Evolutionary conservation across 2,888 invertebrate genomes (phyloP).

Genomic region (Euplagia quadripunctaria): DNA sequence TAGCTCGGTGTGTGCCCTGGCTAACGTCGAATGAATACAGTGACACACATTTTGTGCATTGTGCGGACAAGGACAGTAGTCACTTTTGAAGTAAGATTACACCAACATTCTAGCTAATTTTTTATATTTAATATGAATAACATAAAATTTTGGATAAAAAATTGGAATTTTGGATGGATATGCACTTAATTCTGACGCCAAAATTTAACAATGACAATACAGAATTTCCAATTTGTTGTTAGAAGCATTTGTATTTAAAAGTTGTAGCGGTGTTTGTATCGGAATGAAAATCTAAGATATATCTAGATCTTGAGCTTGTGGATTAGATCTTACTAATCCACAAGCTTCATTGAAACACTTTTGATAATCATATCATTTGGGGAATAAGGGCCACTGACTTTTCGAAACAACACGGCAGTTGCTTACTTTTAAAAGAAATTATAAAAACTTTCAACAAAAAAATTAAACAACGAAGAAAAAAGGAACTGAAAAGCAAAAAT

Average conservation of each 20-base stretch:
- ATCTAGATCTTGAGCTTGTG: not conserved
- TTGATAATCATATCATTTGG: too few relatives aligned
- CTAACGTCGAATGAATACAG: constrained; percentile 28
- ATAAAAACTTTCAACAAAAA: too few relatives aligned
- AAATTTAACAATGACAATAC: not conserved
- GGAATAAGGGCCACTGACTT: too few relatives aligned
- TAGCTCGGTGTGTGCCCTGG: constrained; percentile 68
- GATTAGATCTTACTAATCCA: not conserved
- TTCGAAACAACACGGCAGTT: too few relatives aligned
- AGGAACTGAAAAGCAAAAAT: too few relatives aligned
- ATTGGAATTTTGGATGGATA: too few relatives aligned
- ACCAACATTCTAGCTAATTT: not conserved
- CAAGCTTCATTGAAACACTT: not conserved
- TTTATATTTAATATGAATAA: not conserved
- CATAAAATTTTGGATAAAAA: too few relatives aligned
- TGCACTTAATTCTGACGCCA: not conserved
- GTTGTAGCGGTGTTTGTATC: too few relatives aligned
- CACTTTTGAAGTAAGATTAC: not conserved
- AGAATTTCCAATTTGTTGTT: not conserved
- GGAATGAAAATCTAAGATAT: not conserved
- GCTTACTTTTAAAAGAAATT: too few relatives aligned
- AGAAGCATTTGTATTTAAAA: not conserved
- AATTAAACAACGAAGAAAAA: too few relatives aligned
- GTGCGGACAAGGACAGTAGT: not conserved
- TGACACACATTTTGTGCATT: not conserved